Conservation (phyloP, 2,113 vertebrate genomes). For the Stigmatopora nigra region DNA sequence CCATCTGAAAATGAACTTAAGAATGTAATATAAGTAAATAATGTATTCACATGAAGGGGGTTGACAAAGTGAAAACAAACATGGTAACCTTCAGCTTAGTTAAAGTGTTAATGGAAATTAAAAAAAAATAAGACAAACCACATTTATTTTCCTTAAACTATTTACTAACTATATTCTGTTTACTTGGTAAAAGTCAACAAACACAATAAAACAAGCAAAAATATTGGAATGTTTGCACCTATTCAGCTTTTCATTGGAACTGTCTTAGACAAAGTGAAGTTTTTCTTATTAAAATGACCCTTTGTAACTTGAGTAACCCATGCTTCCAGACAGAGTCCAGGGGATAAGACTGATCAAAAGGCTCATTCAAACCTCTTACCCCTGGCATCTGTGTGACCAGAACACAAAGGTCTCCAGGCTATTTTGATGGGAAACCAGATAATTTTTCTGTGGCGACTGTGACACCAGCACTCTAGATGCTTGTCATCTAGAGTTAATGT, state of each 20-base stretch:
- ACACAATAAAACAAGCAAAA: not conserved
- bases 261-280: constrained; percentile 33
- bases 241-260: constrained; percentile 27
- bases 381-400: constrained; percentile 52
- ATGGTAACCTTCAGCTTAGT: not conserved
- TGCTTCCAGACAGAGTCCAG: constrained; percentile 41
- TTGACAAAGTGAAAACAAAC: not conserved
- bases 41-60: not conserved
- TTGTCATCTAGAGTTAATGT: constrained; percentile 77
- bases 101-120: not conserved
- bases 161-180: too few relatives aligned
- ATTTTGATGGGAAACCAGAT: constrained; percentile 73
- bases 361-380: constrained; percentile 52
- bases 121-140: not conserved
- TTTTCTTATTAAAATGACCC: constrained; percentile 53
- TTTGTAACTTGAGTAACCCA: constrained; percentile 49
- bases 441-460: constrained; percentile 64
- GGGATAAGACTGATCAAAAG: constrained; percentile 58
- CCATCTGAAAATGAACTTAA: not conserved
- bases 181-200: not conserved
- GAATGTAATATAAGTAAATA: not conserved
- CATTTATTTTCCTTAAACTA: too few relatives aligned
- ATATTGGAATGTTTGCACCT: constrained; percentile 1
- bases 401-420: constrained; percentile 63
- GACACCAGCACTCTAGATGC: constrained; percentile 71